Conservation (phyloP, 2,888 invertebrate species). For the Diogma glabrata region DNA sequence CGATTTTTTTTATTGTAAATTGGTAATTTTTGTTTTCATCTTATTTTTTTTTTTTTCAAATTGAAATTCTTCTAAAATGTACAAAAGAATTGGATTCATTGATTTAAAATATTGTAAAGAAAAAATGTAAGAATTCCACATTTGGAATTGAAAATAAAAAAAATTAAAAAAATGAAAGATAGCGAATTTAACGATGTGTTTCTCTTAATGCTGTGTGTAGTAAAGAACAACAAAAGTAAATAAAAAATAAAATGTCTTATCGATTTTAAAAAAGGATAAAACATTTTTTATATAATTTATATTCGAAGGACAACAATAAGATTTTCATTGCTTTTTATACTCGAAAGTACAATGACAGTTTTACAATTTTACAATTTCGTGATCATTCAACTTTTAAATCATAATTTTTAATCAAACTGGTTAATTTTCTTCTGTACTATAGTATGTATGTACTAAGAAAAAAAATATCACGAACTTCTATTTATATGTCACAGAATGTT, state of each 20-base stretch:
- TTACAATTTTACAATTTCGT: too few relatives aligned
- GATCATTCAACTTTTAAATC: slow-evolving; percentile 8
- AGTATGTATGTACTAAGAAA: not conserved
- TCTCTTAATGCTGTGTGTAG: slow-evolving; percentile 8
- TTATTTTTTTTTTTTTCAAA: too few relatives aligned
- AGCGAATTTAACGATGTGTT: slow-evolving; percentile 8
- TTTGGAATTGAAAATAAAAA: slow-evolving; percentile 8
- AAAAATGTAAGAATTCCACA: slow-evolving; percentile 8
- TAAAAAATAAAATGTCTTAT: slow-evolving; percentile 8
- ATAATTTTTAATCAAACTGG: slow-evolving; percentile 8
- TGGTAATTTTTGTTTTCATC: too few relatives aligned
- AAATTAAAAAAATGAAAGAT: not conserved
- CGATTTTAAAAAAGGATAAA: slow-evolving; percentile 8
- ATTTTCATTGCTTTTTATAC: not conserved
- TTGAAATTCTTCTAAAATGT: too few relatives aligned
- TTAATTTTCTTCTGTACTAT: not conserved
- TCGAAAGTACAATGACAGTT: too few relatives aligned
- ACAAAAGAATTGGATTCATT: slow-evolving; percentile 8
- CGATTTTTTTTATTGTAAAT: too few relatives aligned
- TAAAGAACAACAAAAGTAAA: too few relatives aligned
- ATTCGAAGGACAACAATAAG: slow-evolving; percentile 6
- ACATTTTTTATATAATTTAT: slow-evolving; percentile 5
- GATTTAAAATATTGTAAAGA: slow-evolving; percentile 7
- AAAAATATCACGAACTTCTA: slow-evolving; percentile 6
- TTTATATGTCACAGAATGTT: slow-evolving; percentile 8